phyloP scores from a whole-genome alignment of 2,888 invertebrate species.

The Heliothis peltigera region DNA sequence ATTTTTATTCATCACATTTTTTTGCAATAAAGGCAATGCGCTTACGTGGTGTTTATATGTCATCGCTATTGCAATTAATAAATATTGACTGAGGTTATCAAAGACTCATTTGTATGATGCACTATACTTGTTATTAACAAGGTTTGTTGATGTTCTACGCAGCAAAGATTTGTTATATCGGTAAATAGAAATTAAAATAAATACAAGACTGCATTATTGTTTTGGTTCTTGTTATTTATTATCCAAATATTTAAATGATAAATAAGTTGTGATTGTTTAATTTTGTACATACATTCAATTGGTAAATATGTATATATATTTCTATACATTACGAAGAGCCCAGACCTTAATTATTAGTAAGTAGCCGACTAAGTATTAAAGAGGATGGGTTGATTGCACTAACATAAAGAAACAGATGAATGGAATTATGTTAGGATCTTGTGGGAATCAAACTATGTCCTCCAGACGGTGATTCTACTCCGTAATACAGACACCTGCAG shows the following conservation, averaged over 20 bases:
- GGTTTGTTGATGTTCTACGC: neutral
- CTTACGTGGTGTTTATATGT: too few species aligned
- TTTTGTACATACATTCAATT: slow-evolving; percentile 20
- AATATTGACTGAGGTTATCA: slow-evolving; percentile 5
- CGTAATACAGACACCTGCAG: too few species aligned
- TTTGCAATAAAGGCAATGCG: too few species aligned
- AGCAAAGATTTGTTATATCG: too few species aligned
- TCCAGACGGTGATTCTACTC: too few species aligned
- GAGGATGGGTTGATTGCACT: neutral
- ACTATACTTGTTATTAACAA: neutral
- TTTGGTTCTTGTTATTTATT: neutral
- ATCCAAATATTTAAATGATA: too few species aligned
- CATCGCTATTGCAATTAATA: neutral
- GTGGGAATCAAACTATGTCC: too few species aligned
- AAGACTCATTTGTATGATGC: slow-evolving; percentile 1
- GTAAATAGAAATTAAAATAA: too few species aligned
- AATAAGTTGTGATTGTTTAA: too few species aligned
- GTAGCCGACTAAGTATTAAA: slow-evolving; percentile 28
- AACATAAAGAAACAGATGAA: neutral
- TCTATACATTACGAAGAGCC: neutral
- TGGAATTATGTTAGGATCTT: neutral
- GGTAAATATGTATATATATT: neutral
- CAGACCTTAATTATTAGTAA: slow-evolving; percentile 19
- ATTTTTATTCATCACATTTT: too few species aligned
- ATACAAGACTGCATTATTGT: too few species aligned